Percentiles rank a stretch among this genome's conserved stretches.
These are phyloP conservation scores for Anas georgica DNA, from an alignment of 2,797 vertebrate genomes.

Conservation along the genomic window DNA sequence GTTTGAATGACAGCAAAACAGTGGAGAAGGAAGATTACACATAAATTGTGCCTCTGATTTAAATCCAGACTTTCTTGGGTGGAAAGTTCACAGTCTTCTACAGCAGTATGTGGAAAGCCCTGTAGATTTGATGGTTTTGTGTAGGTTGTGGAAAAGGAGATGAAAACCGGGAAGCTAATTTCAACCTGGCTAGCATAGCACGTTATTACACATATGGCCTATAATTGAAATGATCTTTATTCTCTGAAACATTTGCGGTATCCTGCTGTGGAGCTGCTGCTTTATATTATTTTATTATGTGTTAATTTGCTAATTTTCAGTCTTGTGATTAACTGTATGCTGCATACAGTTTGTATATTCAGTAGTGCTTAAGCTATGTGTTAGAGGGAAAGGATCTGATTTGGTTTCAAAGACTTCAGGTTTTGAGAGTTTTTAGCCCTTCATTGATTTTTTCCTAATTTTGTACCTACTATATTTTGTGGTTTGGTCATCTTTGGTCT, in stretches of 20 bases:
- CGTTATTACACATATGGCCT: neutral
- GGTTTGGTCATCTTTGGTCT: neutral
- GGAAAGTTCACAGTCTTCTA: neutral
- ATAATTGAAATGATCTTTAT: constrained; percentile 19
- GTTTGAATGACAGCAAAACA: neutral
- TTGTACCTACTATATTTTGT: neutral
- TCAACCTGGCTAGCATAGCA: constrained; percentile 7
- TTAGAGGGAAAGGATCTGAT: neutral
- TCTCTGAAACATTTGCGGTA: constrained; percentile 2
- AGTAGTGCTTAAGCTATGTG: neutral
- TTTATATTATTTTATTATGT: constrained; percentile 11
- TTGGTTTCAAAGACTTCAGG: neutral
- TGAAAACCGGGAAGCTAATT: constrained; percentile 20
- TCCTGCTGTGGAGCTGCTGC: neutral
- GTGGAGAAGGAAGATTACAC: neutral
- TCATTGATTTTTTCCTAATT: neutral
- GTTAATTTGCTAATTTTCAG: constrained; percentile 34
- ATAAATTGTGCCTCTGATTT: neutral
- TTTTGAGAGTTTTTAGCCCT: neutral
- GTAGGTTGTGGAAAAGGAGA: neutral
- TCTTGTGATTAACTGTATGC: neutral
- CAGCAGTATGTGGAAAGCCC: neutral
- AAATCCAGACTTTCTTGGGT: neutral
- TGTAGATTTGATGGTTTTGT: neutral
- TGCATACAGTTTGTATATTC: neutral